Evolutionary conservation across 1,140 invertebrate species (phyloP).

Genomic region (Marisa cornuarietis): DNA sequence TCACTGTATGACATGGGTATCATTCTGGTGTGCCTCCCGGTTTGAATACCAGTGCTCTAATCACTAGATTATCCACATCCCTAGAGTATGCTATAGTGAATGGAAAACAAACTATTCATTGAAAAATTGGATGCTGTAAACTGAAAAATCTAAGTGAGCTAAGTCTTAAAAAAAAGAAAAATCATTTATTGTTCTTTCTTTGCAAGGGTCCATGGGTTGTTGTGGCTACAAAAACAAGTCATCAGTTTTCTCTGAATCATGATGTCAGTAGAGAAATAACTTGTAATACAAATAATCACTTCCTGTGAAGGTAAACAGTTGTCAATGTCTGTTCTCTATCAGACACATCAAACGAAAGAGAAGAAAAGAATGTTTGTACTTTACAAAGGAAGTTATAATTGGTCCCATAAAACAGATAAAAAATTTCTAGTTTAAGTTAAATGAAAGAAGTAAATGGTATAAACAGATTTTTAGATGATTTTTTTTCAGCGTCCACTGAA

Average conservation of each 20-base stretch:
- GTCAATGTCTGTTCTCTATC: too few species aligned
- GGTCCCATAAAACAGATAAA: neutral
- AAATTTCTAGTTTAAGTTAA: neutral
- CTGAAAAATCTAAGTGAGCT: too few species aligned
- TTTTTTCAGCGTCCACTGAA: slow-evolving; percentile 6
- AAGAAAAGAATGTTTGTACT: neutral
- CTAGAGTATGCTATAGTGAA: too few species aligned
- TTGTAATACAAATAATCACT: too few species aligned
- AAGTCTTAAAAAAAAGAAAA: neutral
- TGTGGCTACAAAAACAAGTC: neutral
- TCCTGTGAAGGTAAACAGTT: too few species aligned
- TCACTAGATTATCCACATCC: too few species aligned
- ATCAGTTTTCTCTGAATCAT: neutral
- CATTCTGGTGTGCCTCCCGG: neutral
- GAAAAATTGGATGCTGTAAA: too few species aligned
- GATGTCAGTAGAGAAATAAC: too few species aligned
- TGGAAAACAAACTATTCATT: too few species aligned
- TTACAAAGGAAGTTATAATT: neutral
- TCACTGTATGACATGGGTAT: neutral
- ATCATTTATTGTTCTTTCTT: neutral
- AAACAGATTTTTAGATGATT: neutral
- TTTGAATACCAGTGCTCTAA: too few species aligned
- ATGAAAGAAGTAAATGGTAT: neutral
- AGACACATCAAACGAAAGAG: neutral
- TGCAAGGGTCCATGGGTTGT: neutral